Evolutionary conservation across 2,113 vertebrate genomes (phyloP).

Genomic region (Tor tambroides): DNA sequence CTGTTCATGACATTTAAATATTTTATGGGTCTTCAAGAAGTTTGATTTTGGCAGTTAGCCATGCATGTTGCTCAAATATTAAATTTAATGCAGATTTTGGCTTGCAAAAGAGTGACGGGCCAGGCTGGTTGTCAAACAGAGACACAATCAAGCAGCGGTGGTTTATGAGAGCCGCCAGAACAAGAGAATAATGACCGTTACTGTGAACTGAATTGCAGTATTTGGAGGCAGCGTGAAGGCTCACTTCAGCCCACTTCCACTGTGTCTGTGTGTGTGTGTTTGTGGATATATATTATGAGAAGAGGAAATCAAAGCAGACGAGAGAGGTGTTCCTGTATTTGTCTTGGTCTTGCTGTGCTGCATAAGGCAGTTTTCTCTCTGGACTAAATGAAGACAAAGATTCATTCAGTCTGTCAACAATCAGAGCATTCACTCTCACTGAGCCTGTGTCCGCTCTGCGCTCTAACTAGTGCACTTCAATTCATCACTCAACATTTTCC

Average conservation of each 20-base stretch:
- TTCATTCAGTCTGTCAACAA: conserved; percentile 17
- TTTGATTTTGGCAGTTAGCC: too few relatives aligned
- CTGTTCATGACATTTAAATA: too few relatives aligned
- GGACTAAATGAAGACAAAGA: conserved; percentile 22
- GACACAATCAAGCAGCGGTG: not conserved
- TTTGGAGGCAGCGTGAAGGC: not conserved
- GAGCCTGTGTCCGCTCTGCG: not conserved
- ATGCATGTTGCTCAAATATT: too few relatives aligned
- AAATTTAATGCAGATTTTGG: not conserved
- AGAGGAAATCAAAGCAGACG: conserved; percentile 7
- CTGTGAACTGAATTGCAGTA: not conserved
- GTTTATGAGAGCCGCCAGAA: not conserved
- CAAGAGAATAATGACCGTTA: not conserved
- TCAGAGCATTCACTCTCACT: conserved; percentile 1
- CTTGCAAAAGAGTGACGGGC: not conserved
- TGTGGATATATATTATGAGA: not conserved
- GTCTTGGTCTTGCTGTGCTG: conserved; percentile 1
- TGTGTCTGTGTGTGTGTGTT: not conserved
- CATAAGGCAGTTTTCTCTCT: conserved; percentile 1
- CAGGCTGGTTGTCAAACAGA: not conserved
- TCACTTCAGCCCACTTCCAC: not conserved
- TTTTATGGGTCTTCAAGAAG: too few relatives aligned
- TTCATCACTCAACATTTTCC: not conserved
- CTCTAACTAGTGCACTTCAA: conserved; percentile 20
- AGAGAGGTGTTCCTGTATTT: not conserved